Conservation (phyloP, 1,140 invertebrate genomes). For the Frieseomelitta varia region DNA sequence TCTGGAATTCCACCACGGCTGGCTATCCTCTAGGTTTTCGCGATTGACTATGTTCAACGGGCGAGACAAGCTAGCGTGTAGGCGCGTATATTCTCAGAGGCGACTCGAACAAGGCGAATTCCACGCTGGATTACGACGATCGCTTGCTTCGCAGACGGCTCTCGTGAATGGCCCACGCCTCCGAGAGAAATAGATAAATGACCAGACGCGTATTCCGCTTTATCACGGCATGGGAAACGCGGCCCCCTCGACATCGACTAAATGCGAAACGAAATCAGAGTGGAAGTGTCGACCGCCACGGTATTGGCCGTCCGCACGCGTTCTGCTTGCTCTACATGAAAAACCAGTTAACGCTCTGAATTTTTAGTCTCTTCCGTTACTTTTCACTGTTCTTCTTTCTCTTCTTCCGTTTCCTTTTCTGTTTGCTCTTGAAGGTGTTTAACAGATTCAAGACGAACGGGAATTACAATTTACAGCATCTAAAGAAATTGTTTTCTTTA, state of each 20-base stretch:
- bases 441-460: no score
- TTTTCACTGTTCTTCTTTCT: neutral
- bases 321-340: neutral
- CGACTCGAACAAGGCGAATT: constrained; percentile 54
- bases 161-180: constrained; percentile 52
- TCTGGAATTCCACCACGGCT: constrained; percentile 42
- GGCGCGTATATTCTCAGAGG: constrained; percentile 48
- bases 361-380: neutral
- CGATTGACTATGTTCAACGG: constrained; percentile 45
- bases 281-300: constrained; percentile 26
- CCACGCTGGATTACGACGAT: constrained; percentile 54
- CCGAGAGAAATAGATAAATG: constrained; percentile 51
- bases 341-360: neutral
- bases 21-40: constrained; percentile 29
- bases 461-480: no score
- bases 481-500: no score
- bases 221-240: constrained; percentile 47
- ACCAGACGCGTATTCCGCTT: constrained; percentile 45
- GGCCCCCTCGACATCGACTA: neutral
- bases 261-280: constrained; percentile 39
- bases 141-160: constrained; percentile 33
- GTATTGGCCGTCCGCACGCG: neutral
- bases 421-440: neutral
- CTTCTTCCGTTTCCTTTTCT: no score
- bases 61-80: constrained; percentile 35